Evolutionary conservation across 64 coral and sea anemone genomes (phyloP).

Genomic region (Stichodactyla helianthus): DNA sequence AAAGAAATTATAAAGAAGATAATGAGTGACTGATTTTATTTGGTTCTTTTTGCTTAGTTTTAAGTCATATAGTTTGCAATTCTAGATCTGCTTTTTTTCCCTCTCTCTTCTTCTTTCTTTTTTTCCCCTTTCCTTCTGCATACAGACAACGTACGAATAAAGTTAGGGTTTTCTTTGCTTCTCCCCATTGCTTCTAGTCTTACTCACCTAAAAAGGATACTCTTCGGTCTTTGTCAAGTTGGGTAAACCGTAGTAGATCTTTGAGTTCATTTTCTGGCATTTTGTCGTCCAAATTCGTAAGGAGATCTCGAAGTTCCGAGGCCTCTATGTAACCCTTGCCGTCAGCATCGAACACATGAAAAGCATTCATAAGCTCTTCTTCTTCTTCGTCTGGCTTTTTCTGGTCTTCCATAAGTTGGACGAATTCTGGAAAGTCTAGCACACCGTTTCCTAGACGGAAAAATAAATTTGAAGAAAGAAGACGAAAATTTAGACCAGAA

Average conservation of each 20-base stretch:
- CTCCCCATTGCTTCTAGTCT: too few species aligned
- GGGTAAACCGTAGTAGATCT: slow-evolving; percentile 44
- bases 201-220: slow-evolving; percentile 3
- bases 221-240: slow-evolving; percentile 44
- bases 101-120: too few species aligned
- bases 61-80: too few species aligned
- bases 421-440: slow-evolving; percentile 64
- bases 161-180: too few species aligned
- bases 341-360: slow-evolving; percentile 77
- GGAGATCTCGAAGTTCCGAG: slow-evolving; percentile 51
- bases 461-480: not conserved
- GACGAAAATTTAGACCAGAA: not conserved
- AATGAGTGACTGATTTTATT: not conserved
- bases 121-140: too few species aligned
- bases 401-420: slow-evolving; percentile 74
- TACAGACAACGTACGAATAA: not conserved
- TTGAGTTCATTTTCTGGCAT: slow-evolving; percentile 52
- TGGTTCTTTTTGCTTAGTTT: too few species aligned
- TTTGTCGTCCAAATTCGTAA: slow-evolving; percentile 68
- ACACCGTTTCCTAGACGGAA: slow-evolving; percentile 55
- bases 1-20: not conserved
- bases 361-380: slow-evolving; percentile 73
- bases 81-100: too few species aligned
- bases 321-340: slow-evolving; percentile 72
- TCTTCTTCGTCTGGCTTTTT: slow-evolving; percentile 73